phyloP scores from a whole-genome alignment of 1,140 invertebrate genomes.

The Galleria mellonella region DNA sequence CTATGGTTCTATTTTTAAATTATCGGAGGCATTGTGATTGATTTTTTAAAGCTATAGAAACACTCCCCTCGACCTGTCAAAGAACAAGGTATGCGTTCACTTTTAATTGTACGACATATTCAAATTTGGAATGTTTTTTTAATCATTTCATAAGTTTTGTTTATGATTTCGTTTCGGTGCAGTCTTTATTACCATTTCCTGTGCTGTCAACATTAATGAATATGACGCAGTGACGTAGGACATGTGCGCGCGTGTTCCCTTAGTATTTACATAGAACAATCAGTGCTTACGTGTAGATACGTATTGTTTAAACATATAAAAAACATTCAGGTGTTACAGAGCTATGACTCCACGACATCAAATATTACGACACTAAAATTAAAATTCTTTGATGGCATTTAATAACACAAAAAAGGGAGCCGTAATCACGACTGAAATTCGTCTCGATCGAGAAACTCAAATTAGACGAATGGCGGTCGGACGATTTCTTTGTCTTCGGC shows the following conservation, averaged over 20 bases:
- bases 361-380: constrained; percentile 18
- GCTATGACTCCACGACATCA: constrained; percentile 7
- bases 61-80: constrained; percentile 19
- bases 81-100: constrained; percentile 5
- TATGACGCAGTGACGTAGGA: constrained; percentile 45
- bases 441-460: constrained; percentile 62
- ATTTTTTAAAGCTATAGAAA: constrained; percentile 32
- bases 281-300: neutral
- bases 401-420: constrained; percentile 45
- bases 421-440: constrained; percentile 54
- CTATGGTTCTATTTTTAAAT: constrained; percentile 40
- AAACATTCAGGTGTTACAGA: neutral
- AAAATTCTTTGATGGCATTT: constrained; percentile 39
- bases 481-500: constrained; percentile 63
- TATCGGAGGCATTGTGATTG: constrained; percentile 44
- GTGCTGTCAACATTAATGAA: constrained; percentile 56
- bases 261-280: neutral
- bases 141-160: constrained; percentile 56
- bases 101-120: constrained; percentile 50
- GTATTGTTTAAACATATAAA: neutral
- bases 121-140: constrained; percentile 52
- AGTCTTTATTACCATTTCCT: constrained; percentile 54
- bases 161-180: constrained; percentile 49
- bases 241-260: constrained; percentile 26
- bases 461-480: constrained; percentile 61